Evolutionary conservation across 1,140 invertebrate genomes (phyloP).

Genomic region (Drosophila tristis): DNA sequence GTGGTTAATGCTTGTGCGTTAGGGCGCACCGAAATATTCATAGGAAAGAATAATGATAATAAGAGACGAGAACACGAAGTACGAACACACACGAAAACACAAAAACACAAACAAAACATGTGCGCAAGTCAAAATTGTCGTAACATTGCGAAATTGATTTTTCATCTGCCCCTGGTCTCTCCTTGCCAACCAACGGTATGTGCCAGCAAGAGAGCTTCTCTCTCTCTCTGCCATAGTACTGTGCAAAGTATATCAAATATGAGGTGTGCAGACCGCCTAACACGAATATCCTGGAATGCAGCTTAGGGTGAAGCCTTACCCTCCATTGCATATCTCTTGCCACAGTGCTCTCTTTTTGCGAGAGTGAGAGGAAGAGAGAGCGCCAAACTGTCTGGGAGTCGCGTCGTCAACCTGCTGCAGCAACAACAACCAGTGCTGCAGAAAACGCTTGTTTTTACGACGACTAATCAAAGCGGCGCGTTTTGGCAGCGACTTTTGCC

Average conservation of each 20-base stretch:
- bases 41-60: constrained; percentile 39
- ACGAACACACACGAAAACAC: constrained; percentile 28
- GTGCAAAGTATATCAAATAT: too few species aligned
- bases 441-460: constrained; percentile 11
- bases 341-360: not conserved
- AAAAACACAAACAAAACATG: constrained; percentile 63
- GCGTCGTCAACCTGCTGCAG: constrained; percentile 70
- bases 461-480: constrained; percentile 72
- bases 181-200: too few species aligned
- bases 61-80: constrained; percentile 21
- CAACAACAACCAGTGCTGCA: constrained; percentile 35
- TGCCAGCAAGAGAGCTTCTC: constrained; percentile 6
- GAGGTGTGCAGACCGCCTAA: too few species aligned
- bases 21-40: constrained; percentile 31
- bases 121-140: constrained; percentile 58
- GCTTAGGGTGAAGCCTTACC: too few species aligned
- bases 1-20: constrained; percentile 1
- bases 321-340: too few species aligned
- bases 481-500: constrained; percentile 70
- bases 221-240: not conserved
- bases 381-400: constrained; percentile 77
- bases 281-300: too few species aligned
- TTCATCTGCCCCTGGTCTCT: constrained; percentile 52
- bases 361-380: constrained; percentile 8
- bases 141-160: constrained; percentile 82